Evolutionary conservation across 2,888 invertebrate genomes (phyloP).

Genomic region (Troides helena): DNA sequence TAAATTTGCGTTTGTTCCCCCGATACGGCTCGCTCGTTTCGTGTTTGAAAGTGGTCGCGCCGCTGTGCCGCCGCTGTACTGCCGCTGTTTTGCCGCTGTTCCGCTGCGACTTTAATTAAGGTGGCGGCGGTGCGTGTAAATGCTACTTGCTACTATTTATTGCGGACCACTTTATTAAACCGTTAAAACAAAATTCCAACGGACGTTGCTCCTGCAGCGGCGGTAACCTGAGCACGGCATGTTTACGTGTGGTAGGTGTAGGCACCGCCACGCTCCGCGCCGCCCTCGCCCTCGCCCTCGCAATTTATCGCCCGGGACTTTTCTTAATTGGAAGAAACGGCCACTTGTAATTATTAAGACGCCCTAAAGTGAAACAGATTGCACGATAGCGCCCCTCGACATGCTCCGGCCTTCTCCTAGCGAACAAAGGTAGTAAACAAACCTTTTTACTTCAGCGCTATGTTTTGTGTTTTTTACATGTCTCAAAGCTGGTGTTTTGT

Average conservation of each 20-base stretch:
- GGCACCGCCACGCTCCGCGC: conserved; percentile 32
- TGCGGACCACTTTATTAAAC: conserved; percentile 65
- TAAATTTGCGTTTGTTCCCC: conserved; percentile 75
- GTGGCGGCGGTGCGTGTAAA: conserved; percentile 61
- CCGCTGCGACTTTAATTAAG: conserved; percentile 64
- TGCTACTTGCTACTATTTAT: conserved; percentile 54
- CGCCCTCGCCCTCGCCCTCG: conserved; percentile 66
- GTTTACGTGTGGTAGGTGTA: conserved; percentile 55
- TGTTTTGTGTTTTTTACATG: not conserved
- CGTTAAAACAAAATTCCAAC: conserved; percentile 54
- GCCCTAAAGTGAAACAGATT: conserved; percentile 80
- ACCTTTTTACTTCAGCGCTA: not conserved
- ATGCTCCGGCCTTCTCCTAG: conserved; percentile 50
- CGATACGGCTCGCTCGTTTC: conserved; percentile 64
- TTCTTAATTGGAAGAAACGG: conserved; percentile 81
- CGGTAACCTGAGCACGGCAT: conserved; percentile 63
- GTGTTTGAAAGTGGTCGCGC: conserved; percentile 56
- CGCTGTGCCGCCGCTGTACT: no score
- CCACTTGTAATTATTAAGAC: conserved; percentile 81
- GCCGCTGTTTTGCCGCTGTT: no score
- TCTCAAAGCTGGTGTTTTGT: no score
- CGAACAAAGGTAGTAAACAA: conserved; percentile 36
- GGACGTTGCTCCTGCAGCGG: conserved; percentile 39
- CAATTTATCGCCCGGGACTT: conserved; percentile 78
- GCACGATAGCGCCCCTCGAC: conserved; percentile 63